Percentiles rank a stretch among this genome's conserved stretches.
phyloP scores from a whole-genome alignment of 2,113 vertebrate genomes.

The Bubo blakistoni region DNA sequence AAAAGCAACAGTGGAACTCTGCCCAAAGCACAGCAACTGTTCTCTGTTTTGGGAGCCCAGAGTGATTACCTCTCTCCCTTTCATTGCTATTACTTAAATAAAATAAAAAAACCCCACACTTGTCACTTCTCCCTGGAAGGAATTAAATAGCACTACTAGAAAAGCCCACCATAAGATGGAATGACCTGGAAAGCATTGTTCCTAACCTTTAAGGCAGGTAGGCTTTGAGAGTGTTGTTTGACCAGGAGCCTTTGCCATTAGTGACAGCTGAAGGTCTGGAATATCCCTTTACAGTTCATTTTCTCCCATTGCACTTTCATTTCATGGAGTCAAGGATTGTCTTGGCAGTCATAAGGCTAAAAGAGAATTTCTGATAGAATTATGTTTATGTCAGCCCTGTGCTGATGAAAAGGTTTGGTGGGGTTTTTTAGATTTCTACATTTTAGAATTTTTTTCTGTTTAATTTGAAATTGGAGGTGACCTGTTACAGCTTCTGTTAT shows the following conservation, averaged over 20 bases:
- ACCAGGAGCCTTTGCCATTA: neutral
- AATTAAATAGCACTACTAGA: conserved; percentile 13
- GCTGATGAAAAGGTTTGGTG: neutral
- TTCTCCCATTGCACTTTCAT: neutral
- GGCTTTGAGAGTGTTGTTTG: neutral
- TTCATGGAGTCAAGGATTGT: neutral
- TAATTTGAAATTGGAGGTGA: neutral
- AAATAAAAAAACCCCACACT: neutral
- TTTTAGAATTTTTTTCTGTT: neutral
- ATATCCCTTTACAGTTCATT: neutral
- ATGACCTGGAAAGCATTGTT: conserved; percentile 22
- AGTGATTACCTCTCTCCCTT: conserved; percentile 57
- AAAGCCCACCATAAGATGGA: neutral
- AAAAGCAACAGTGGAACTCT: conserved; percentile 74
- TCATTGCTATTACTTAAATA: conserved; percentile 36
- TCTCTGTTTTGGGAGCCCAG: conserved; percentile 33
- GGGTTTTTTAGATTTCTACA: neutral
- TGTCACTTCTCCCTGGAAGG: conserved; percentile 8
- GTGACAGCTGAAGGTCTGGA: neutral
- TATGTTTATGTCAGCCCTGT: neutral
- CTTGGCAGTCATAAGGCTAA: neutral
- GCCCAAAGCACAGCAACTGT: conserved; percentile 57
- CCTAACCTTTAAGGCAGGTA: neutral
- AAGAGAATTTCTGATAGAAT: neutral
- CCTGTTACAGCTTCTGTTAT: neutral